Percentiles rank a stretch among this genome's conserved stretches.
These are phyloP conservation scores for Drosophila kuntzei DNA, from an alignment of 2,888 invertebrate species.

Conservation along the genomic window DNA sequence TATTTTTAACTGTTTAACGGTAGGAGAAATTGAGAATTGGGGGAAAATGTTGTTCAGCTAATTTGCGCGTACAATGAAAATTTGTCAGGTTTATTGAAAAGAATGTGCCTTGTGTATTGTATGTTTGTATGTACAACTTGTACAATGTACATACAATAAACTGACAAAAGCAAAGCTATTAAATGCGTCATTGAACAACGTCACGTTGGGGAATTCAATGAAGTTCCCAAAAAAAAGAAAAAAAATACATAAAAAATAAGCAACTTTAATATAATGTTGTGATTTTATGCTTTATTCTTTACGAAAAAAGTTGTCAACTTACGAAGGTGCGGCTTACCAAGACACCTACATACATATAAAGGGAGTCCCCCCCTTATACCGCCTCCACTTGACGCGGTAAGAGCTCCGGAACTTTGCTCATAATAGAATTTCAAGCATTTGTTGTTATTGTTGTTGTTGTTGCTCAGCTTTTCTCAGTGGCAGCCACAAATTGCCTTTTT, in stretches of 20 bases:
- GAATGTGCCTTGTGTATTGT: conserved; percentile 19
- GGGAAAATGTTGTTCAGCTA: conserved; percentile 30
- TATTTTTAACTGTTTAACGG: conserved; percentile 8
- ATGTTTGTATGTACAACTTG: not conserved
- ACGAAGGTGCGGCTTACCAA: conserved; percentile 23
- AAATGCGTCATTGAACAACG: conserved; percentile 74
- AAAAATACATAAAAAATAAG: conserved; percentile 5
- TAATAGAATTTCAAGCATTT: conserved; percentile 74
- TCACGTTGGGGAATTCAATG: conserved; percentile 39
- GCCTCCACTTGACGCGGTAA: conserved; percentile 7
- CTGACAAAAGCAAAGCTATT: conserved; percentile 66
- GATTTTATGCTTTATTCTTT: conserved; percentile 13
- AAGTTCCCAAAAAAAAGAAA: conserved; percentile 1
- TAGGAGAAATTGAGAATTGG: conserved; percentile 19
- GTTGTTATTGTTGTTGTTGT: conserved; percentile 38
- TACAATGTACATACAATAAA: conserved; percentile 37
- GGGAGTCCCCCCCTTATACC: conserved; percentile 6
- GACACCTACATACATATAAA: conserved; percentile 1
- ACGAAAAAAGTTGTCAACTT: conserved; percentile 61
- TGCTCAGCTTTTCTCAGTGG: conserved; percentile 32
- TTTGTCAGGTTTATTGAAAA: conserved; percentile 55
- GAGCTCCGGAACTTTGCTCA: conserved; percentile 67
- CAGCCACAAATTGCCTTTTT: conserved; percentile 78
- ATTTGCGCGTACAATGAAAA: conserved; percentile 48
- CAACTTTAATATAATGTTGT: conserved; percentile 31